Evolutionary conservation across 2,888 invertebrate species (phyloP).

Genomic region (Saturnia japonica): DNA sequence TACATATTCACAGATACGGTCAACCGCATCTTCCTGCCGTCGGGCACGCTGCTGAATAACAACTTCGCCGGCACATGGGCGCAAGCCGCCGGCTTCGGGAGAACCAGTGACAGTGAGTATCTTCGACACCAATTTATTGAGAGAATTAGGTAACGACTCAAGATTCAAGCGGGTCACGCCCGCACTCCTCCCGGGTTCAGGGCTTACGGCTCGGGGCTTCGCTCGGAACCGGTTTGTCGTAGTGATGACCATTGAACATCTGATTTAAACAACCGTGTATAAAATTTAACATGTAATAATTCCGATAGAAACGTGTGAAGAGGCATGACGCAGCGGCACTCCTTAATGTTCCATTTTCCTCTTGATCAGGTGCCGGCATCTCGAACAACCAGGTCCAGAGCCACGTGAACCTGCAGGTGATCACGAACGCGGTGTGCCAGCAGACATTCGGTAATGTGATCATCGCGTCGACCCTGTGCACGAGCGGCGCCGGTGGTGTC

Average conservation of each 20-base stretch:
- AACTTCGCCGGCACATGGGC: too few relatives aligned
- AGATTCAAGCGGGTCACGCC: neutral
- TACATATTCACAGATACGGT: constrained; percentile 41
- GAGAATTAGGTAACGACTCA: too few relatives aligned
- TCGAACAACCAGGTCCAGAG: constrained; percentile 33
- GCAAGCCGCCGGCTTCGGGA: too few relatives aligned
- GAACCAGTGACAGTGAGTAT: constrained; percentile 48
- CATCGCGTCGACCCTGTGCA: constrained; percentile 37
- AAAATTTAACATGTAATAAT: constrained; percentile 18
- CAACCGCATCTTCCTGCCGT: too few relatives aligned
- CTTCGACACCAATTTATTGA: neutral
- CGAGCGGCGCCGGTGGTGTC: constrained; percentile 31
- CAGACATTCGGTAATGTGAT: constrained; percentile 31
- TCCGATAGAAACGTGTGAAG: neutral
- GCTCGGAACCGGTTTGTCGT: neutral
- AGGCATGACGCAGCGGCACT: neutral
- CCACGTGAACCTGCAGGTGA: constrained; percentile 38
- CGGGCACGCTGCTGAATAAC: too few relatives aligned
- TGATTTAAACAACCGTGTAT: constrained; percentile 24
- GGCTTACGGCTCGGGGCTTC: too few relatives aligned
- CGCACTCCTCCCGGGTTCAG: neutral
- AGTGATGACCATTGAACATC: constrained; percentile 18
- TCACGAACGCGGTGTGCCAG: constrained; percentile 39
- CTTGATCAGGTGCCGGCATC: constrained; percentile 19
- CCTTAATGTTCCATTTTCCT: neutral